Evolutionary conservation across 2,888 invertebrate species (phyloP).

Genomic region (Philereme transversata): DNA sequence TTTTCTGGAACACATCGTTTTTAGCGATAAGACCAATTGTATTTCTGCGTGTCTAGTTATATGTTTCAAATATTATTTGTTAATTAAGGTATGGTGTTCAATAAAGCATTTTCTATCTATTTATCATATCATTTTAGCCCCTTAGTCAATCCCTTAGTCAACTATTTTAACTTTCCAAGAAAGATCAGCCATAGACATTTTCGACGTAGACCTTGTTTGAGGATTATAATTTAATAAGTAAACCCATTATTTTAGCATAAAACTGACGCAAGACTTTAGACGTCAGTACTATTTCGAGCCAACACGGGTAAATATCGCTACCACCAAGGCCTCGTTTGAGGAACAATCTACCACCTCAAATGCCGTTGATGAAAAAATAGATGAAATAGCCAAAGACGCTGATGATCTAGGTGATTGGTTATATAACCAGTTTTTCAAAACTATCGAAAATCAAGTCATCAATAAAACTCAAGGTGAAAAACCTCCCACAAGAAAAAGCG

Average conservation of each 20-base stretch:
- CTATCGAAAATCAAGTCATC: constrained; percentile 73
- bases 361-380: constrained; percentile 51
- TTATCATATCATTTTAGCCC: too few species aligned
- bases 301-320: constrained; percentile 39
- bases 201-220: too few species aligned
- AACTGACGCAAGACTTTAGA: constrained; percentile 56
- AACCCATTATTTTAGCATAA: constrained; percentile 47
- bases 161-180: too few species aligned
- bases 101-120: too few species aligned
- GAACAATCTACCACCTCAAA: constrained; percentile 42
- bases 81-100: too few species aligned
- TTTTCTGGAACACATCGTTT: too few species aligned
- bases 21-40: too few species aligned
- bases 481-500: constrained; percentile 58
- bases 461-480: constrained; percentile 59
- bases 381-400: constrained; percentile 60
- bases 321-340: constrained; percentile 29
- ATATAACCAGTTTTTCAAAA: constrained; percentile 77
- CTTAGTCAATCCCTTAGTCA: too few species aligned
- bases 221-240: too few species aligned
- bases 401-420: constrained; percentile 76
- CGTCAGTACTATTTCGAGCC: constrained; percentile 50
- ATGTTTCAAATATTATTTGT: too few species aligned
- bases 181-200: too few species aligned
- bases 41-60: too few species aligned